These are phyloP conservation scores for Corythoichthys intestinalis DNA, from an alignment of 2,113 vertebrate species.

Conservation along the genomic window DNA sequence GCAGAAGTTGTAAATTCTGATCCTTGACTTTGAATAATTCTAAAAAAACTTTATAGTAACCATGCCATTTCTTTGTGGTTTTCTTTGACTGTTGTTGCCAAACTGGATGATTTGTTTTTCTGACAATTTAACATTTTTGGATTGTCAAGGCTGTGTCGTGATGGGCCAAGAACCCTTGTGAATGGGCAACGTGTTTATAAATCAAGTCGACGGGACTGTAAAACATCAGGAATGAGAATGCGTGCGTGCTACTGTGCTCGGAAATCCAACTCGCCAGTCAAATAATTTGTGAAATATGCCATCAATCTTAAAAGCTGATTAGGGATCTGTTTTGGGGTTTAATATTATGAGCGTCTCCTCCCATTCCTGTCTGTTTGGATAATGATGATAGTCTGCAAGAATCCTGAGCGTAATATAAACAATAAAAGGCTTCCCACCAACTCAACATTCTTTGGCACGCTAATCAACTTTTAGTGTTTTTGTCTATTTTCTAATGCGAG, in stretches of 20 bases:
- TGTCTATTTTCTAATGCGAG: constrained; percentile 17
- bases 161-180: not conserved
- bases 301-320: not conserved
- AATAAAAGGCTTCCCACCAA: constrained; percentile 22
- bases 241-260: not conserved
- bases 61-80: constrained; percentile 6
- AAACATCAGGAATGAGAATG: not conserved
- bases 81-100: constrained; percentile 6
- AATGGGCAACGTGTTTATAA: not conserved
- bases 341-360: not conserved
- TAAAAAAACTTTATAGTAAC: not conserved
- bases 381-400: constrained; percentile 16
- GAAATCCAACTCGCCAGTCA: not conserved
- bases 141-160: constrained; percentile 2
- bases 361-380: constrained; percentile 2
- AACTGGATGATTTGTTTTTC: constrained; percentile 26
- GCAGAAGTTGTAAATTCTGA: not conserved
- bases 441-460: constrained; percentile 28
- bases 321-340: not conserved
- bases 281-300: not conserved
- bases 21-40: constrained; percentile 15
- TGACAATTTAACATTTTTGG: constrained; percentile 20
- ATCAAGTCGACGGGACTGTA: not conserved
- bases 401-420: constrained; percentile 34
- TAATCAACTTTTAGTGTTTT: constrained; percentile 29